Evolutionary conservation across 1,140 invertebrate genomes (phyloP), one percentile per base, ranked within the genome.

Genomic region (Bombus impatiens): DNA sequence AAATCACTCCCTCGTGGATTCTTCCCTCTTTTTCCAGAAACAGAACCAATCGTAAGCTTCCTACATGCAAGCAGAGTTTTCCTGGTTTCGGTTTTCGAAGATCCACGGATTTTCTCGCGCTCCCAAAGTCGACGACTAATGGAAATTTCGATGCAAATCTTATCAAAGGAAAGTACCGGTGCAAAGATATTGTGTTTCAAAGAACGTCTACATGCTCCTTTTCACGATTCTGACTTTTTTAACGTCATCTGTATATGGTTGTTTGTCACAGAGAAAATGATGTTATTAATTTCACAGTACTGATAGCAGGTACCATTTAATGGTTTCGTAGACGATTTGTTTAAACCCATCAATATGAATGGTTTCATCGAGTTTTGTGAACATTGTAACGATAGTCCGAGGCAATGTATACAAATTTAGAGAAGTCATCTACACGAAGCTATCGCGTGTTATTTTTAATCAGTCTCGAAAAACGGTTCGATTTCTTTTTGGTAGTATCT

Each of bases 61-160:
- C 22, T 40, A 35, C 32, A 28, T 13, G 18, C 35, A 13, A 40
- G 25, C 25, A 12, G 65, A 44, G 13, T 37, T 40, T 15, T 9
- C 25, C 1, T 76, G 44, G 70, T 82, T 82, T 35, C 37, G 18
- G 5, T 74, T n/a, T 37, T 28, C 40, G 40, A 44, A 28, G n/a
- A 8, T 35, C 53, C 65, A 6, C 35, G 74, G 82, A 77, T 77
- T 40, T 68, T 37, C 44, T 68, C 28, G 47, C 18, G 47, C 18
- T 18, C 15, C 10, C 57, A 15, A 32, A 68, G n/a, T 78, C 74
- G 35, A 12, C 35, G 42, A 25, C 44, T 78, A 78, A 68, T 83
- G 82, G 72, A 76, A 77, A 83, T 68, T 78, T 78, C n/a, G 57
- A 57, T 22, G 67, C 28, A 35, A n/a, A 72, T 10, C 44, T 81